Evolutionary conservation across 2,888 invertebrate genomes (phyloP).

Genomic region (Copidosoma aretas): DNA sequence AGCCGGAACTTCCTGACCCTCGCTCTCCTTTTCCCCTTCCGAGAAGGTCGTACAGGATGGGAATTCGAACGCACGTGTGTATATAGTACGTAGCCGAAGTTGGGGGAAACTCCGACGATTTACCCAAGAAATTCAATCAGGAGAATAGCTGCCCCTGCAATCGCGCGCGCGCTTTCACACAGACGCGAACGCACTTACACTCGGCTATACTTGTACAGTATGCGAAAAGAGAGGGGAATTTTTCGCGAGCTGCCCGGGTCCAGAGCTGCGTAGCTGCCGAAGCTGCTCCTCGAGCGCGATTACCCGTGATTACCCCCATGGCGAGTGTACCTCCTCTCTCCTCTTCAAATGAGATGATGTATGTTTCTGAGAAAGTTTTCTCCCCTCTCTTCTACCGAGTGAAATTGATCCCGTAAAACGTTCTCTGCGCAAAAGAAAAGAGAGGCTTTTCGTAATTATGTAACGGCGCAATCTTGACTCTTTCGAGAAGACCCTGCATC

Average conservation of each 20-base stretch:
- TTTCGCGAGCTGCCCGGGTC: constrained; percentile 18
- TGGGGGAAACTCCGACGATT: constrained; percentile 29
- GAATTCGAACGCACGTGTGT: neutral
- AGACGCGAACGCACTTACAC: neutral
- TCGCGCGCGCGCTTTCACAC: neutral
- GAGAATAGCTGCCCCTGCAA: neutral
- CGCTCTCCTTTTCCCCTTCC: neutral
- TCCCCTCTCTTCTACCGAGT: neutral
- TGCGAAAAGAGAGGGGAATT: too few species aligned
- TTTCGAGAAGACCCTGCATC: too few species aligned
- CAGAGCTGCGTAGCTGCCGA: too few species aligned
- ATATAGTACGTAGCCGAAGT: neutral
- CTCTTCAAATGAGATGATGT: constrained; percentile 6
- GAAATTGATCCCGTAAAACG: neutral
- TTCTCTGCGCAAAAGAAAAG: neutral
- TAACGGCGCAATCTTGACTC: too few species aligned
- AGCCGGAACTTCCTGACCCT: neutral
- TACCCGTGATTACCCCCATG: constrained; percentile 27
- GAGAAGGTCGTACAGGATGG: neutral
- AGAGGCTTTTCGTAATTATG: neutral
- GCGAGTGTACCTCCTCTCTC: constrained; percentile 7
- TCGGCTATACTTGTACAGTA: too few species aligned
- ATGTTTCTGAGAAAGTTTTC: constrained; percentile 15
- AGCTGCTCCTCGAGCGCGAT: constrained; percentile 20
- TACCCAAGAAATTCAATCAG: constrained; percentile 35